Evolutionary conservation across 2,797 vertebrate genomes (phyloP).

Genomic region (Pogoniulus pusillus): DNA sequence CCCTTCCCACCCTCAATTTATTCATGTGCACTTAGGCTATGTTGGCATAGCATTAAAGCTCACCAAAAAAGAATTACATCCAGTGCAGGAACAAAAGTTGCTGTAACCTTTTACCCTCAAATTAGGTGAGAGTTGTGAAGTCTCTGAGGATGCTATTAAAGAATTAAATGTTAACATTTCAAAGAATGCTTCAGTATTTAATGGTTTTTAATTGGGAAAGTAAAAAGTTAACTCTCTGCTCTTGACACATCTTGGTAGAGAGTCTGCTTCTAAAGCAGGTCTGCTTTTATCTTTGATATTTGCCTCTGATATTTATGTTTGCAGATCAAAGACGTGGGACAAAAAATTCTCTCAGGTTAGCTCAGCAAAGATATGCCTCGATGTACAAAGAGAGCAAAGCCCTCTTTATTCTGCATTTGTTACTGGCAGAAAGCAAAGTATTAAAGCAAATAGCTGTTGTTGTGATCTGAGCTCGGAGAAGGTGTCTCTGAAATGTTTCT

Average conservation of each 20-base stretch:
- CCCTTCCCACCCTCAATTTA: neutral
- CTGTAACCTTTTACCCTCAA: constrained; percentile 39
- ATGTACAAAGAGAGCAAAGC: neutral
- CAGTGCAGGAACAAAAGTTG: constrained; percentile 32
- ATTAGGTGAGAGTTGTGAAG: constrained; percentile 18
- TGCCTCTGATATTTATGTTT: neutral
- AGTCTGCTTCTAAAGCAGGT: neutral
- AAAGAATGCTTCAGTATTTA: neutral
- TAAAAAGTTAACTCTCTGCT: neutral
- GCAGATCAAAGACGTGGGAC: neutral
- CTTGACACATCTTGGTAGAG: neutral
- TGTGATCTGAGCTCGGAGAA: neutral
- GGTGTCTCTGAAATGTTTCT: neutral
- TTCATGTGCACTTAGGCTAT: constrained; percentile 5
- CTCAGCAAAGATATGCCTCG: neutral
- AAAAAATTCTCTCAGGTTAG: neutral
- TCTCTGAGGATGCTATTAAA: constrained; percentile 19
- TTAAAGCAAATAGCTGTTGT: neutral
- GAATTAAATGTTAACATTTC: constrained; percentile 5
- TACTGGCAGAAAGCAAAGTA: neutral
- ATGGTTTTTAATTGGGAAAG: neutral
- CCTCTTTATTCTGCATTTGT: neutral
- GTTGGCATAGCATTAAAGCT: constrained; percentile 37
- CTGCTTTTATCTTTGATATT: neutral
- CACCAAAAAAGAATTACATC: neutral